phyloP scores from a whole-genome alignment of 2,797 vertebrate genomes.

The Geotrypetes seraphini region DNA sequence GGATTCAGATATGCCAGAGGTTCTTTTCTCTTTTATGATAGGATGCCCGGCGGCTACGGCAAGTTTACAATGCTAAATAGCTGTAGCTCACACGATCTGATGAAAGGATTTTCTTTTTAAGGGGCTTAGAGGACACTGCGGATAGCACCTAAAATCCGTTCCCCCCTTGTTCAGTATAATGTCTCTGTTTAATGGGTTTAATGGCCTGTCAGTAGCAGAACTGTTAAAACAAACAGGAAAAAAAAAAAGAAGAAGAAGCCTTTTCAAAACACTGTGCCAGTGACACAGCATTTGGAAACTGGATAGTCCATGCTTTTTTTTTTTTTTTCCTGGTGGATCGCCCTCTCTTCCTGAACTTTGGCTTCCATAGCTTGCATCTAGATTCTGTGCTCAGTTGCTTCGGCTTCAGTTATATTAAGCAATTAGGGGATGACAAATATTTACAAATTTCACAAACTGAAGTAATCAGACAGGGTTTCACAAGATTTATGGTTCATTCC shows the following conservation, averaged over 20 bases:
- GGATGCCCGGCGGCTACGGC: conserved; percentile 44
- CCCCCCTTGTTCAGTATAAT: conserved; percentile 9
- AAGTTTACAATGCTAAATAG: conserved; percentile 55
- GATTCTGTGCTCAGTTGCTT: too few relatives aligned
- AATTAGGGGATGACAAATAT: too few relatives aligned
- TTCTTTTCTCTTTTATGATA: conserved; percentile 39
- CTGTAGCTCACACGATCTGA: conserved; percentile 36
- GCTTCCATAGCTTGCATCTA: neutral
- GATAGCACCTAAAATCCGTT: conserved; percentile 13
- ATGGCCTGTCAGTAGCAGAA: neutral
- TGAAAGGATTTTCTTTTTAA: conserved; percentile 46
- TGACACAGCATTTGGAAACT: too few relatives aligned
- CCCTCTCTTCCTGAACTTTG: rapidly evolving
- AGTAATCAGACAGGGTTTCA: too few relatives aligned
- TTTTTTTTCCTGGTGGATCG: too few relatives aligned
- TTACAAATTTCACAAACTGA: too few relatives aligned
- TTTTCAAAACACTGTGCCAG: too few relatives aligned
- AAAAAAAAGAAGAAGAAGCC: conserved; percentile 16
- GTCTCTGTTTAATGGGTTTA: conserved; percentile 12
- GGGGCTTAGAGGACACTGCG: conserved; percentile 29
- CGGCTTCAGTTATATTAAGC: too few relatives aligned
- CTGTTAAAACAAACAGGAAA: too few relatives aligned
- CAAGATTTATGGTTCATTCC: too few relatives aligned
- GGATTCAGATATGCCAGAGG: conserved; percentile 38
- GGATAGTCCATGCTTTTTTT: neutral